Base-by-base conservation (phyloP, 2,888 invertebrate genomes). In the Agrotis clavis region DNA sequence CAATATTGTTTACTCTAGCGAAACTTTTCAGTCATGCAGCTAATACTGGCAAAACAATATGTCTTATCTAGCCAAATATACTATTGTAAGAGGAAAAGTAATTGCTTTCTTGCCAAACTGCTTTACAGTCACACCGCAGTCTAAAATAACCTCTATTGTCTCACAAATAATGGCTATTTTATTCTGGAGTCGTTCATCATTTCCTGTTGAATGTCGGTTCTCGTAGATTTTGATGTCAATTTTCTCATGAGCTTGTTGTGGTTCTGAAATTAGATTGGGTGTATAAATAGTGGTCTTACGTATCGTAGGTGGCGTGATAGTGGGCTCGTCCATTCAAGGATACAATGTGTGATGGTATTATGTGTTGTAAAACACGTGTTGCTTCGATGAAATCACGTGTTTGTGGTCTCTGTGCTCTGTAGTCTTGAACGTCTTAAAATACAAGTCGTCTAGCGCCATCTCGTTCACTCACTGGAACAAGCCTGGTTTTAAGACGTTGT, bases 261-360 rank as follows among this genome's bases (percentile, higher is more conserved):
- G 25, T 62, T 50, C 41, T 54, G 47, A 66, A 72, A 69, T 74
- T 76, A 68, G 64, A 51, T 50, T 54, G 35, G 18, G 4, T 56
- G 21, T 82, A 63, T 60, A 60, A 59, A 66, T 84, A 84, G 51
- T 25, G 51, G 35, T 61, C 14, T 50, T 60, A 67, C 60, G 64
- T 62, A 65, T 65, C 21, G 57, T 71, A 62, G 47, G 82, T 84
- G 82, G 85, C 75, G 85, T 71, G 82, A 83, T 83, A 56, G 70
- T 82, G 68, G 75, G 62, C 59, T 48, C 71, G 71, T 79, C 65
- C 61, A 75, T 82, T 82, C 74, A 70, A 71, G 68, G 79, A 68
- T 72, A 25, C 66, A 45, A 57, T 30, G 48, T 61, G 53, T 25
- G 14, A 18, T 35, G 67, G 68, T 45, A 65, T 61, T 41, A 25